Percentiles rank a stretch among this genome's conserved stretches.
Evolutionary conservation across 2,113 vertebrate genomes (phyloP).

Genomic region (Trogon surrucura): DNA sequence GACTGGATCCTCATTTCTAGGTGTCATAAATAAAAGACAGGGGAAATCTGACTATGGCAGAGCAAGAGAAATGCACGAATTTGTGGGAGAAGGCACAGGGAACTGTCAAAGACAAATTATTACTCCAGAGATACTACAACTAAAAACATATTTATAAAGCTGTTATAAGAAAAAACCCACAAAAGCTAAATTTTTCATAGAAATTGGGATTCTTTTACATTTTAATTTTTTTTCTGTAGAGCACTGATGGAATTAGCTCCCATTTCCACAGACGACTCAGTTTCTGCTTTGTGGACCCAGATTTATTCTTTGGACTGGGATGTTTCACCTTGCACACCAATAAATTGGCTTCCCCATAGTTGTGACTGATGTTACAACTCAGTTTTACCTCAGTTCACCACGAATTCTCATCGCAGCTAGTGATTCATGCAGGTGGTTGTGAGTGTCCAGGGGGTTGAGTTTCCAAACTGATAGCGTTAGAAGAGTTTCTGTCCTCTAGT

Average conservation of each 20-base stretch:
- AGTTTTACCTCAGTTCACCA: background rate
- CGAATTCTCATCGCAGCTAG: background rate
- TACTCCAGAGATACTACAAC: background rate
- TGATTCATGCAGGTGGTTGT: fast-evolving
- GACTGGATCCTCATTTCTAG: background rate
- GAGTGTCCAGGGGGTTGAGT: background rate
- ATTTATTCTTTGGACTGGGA: background rate
- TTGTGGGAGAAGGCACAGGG: background rate
- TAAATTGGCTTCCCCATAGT: background rate
- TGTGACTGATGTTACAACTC: background rate
- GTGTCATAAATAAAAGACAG: background rate
- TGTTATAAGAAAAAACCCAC: background rate
- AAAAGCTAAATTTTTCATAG: background rate
- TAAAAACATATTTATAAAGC: background rate
- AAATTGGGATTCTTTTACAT: background rate
- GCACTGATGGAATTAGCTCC: background rate
- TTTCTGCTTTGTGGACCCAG: background rate
- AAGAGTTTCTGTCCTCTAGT: background rate
- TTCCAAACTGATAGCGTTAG: background rate
- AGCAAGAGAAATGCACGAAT: background rate
- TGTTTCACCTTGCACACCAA: background rate
- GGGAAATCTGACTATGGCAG: background rate
- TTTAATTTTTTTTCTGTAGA: background rate
- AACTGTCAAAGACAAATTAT: background rate
- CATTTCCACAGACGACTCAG: background rate